Evolutionary conservation across 2,888 invertebrate species (phyloP).

Genomic region (Dolichomitus sp.): DNA sequence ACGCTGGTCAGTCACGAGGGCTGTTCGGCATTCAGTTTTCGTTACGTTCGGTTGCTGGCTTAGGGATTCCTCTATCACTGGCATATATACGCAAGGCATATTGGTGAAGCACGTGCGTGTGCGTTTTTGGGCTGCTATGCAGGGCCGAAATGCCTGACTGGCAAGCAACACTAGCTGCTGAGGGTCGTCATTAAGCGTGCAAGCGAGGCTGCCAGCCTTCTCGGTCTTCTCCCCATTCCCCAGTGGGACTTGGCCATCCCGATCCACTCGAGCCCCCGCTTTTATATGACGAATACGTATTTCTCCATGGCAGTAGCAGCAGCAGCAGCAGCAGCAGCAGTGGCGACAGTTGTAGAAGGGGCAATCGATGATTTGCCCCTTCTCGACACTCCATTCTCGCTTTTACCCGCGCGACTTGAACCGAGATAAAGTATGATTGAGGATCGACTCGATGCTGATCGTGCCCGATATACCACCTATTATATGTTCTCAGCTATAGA

Average conservation of each 20-base stretch:
- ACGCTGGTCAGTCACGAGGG: conserved; percentile 32
- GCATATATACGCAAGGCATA: conserved; percentile 10
- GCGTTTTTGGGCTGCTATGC: conserved; percentile 30
- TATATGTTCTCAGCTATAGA: conserved; percentile 13
- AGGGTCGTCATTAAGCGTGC: conserved; percentile 66
- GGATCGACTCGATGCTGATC: conserved; percentile 45
- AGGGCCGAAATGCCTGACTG: conserved; percentile 37
- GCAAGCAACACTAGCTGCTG: conserved; percentile 46
- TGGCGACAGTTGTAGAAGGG: conserved; percentile 2
- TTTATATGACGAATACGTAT: conserved; percentile 34
- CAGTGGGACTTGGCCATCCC: conserved; percentile 55
- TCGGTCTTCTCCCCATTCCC: conserved; percentile 22
- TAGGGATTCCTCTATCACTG: conserved; percentile 41
- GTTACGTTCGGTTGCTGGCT: conserved; percentile 57
- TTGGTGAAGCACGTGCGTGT: conserved; percentile 5
- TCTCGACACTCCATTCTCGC: conserved; percentile 46
- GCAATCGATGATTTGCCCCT: conserved; percentile 57
- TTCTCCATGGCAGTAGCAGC: conserved; percentile 12
- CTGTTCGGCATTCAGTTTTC: conserved; percentile 38
- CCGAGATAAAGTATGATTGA: conserved; percentile 66
- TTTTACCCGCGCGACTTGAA: conserved; percentile 47
- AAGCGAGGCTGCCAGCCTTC: conserved; percentile 24
- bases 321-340: conserved; percentile 15
- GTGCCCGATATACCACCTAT: conserved; percentile 29
- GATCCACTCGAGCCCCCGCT: conserved; percentile 50